A percentile compares a stretch with the other conserved stretches of the same genome.
phyloP scores from a whole-genome alignment of 1,140 invertebrate species.

The Calycopis cecrops region DNA sequence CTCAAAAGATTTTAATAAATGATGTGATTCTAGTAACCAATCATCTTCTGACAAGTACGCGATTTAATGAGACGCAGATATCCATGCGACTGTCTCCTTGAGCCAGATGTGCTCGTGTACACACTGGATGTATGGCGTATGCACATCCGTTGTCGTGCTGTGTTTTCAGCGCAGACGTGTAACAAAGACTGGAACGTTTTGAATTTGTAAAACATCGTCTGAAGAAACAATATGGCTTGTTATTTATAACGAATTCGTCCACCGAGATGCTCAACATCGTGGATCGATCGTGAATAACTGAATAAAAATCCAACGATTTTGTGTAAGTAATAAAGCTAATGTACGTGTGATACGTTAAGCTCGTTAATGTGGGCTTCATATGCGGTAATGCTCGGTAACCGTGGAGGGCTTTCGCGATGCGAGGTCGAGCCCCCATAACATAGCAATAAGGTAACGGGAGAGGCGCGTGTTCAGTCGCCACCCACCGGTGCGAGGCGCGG shows the following conservation, averaged over 20 bases:
- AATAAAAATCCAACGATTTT: no score
- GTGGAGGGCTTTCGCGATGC: conserved; percentile 54
- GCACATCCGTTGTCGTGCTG: neutral
- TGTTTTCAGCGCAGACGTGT: neutral
- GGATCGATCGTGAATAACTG: no score
- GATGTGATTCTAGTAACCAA: no score
- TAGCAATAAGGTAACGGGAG: conserved; percentile 70
- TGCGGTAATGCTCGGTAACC: conserved; percentile 31
- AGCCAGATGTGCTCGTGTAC: neutral
- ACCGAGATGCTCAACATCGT: no score
- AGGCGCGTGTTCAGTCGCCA: conserved; percentile 61
- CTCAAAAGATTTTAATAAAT: no score
- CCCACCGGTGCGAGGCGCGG: conserved; percentile 58
- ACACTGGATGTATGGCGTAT: neutral
- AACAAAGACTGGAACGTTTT: neutral
- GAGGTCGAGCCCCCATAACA: conserved; percentile 68
- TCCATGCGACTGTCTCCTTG: neutral
- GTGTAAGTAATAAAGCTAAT: no score
- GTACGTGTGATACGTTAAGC: no score
- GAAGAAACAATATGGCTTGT: neutral
- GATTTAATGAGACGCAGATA: neutral
- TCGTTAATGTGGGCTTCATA: no score
- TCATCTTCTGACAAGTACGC: no score
- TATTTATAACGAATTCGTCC: conserved; percentile 17
- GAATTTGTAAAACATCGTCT: conserved; percentile 1